Evolutionary conservation across 2,888 invertebrate species (phyloP).

Genomic region (Eupithecia abbreviata): DNA sequence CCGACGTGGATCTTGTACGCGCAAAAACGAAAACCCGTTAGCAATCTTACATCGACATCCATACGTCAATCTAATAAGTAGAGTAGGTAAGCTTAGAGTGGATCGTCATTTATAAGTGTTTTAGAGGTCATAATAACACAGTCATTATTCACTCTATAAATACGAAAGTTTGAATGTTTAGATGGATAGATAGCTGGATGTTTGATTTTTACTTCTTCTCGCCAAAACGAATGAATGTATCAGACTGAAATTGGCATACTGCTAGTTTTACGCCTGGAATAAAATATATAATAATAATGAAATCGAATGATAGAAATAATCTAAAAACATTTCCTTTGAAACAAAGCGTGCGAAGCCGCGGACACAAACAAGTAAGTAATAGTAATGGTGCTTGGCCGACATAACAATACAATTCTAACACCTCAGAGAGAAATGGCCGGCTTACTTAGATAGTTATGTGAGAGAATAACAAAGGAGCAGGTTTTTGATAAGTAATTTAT

Average conservation of each 20-base stretch:
- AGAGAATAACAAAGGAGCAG: background rate
- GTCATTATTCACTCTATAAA: too few species aligned
- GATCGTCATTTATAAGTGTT: background rate
- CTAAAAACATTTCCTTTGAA: too few species aligned
- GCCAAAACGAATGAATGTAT: too few species aligned
- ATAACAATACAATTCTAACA: background rate
- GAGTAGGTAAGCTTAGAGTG: constrained; percentile 22
- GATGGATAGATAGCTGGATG: too few species aligned
- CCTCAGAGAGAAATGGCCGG: background rate
- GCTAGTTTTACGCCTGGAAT: too few species aligned
- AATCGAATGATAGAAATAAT: too few species aligned
- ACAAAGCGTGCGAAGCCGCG: too few species aligned
- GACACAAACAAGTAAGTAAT: background rate
- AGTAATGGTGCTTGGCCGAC: background rate
- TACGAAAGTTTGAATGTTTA: too few species aligned
- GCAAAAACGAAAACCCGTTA: constrained; percentile 28
- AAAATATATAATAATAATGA: too few species aligned
- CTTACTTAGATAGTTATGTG: background rate
- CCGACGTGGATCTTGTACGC: background rate
- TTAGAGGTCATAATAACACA: background rate
- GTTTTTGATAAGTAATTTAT: background rate
- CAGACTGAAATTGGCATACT: too few species aligned
- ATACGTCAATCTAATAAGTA: constrained; percentile 26
- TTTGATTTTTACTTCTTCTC: too few species aligned
- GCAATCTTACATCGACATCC: constrained; percentile 14